A percentile compares a stretch with the other conserved stretches of the same genome.
Conservation (phyloP, 2,888 invertebrate genomes). For the Leptura quadrifasciata region DNA sequence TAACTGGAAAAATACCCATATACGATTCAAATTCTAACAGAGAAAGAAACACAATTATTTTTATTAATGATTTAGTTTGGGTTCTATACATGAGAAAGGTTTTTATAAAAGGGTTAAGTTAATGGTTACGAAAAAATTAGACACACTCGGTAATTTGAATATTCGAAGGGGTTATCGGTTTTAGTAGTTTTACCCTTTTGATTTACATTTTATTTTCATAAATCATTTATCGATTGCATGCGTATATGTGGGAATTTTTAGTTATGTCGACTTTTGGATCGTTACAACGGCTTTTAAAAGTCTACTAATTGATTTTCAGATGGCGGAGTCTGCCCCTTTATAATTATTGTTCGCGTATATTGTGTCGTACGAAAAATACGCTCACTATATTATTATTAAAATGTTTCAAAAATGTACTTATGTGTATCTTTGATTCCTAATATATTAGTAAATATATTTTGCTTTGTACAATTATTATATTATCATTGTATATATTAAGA, state of each 20-base stretch:
- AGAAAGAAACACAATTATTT: constrained; percentile 45
- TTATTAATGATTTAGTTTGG: constrained; percentile 54
- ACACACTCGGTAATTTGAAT: constrained; percentile 55
- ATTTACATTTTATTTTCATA: constrained; percentile 53
- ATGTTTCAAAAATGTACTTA: too few species aligned
- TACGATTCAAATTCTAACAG: constrained; percentile 36
- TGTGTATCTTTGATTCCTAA: too few species aligned
- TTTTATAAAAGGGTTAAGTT: constrained; percentile 54
- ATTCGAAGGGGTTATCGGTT: constrained; percentile 47
- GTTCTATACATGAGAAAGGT: constrained; percentile 55
- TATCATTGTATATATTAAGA: too few species aligned
- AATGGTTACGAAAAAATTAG: constrained; percentile 55
- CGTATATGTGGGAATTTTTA: constrained; percentile 28
- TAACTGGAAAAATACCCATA: constrained; percentile 58
- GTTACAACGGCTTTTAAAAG: not conserved
- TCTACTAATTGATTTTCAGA: too few species aligned
- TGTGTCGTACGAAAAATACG: too few species aligned
- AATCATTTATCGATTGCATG: constrained; percentile 50
- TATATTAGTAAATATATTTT: too few species aligned
- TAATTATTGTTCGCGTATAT: too few species aligned
- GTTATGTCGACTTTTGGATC: not conserved
- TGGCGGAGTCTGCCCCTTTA: too few species aligned
- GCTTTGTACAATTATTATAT: too few species aligned
- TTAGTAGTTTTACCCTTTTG: constrained; percentile 45
- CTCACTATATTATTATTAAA: too few species aligned